phyloP scores from a whole-genome alignment of 2,113 vertebrate species.

The Perccottus glenii region DNA sequence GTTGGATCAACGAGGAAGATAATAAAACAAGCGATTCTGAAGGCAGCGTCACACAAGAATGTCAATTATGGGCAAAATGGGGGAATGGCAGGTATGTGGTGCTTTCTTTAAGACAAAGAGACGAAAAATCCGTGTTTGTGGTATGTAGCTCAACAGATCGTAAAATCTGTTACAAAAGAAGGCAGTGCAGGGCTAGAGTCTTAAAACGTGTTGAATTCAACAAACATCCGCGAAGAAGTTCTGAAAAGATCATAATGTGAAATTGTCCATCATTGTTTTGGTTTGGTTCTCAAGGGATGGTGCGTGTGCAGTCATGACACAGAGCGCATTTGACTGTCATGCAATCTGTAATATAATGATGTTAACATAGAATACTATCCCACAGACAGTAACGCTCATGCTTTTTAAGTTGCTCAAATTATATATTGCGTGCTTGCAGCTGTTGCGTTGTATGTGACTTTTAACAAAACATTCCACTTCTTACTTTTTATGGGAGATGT shows the following conservation, averaged over 20 bases:
- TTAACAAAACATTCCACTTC: constrained; percentile 4
- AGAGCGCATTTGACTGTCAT: neutral
- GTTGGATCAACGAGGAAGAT: constrained; percentile 73
- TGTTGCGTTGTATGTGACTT: neutral
- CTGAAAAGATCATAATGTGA: constrained; percentile 5
- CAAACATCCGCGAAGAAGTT: neutral
- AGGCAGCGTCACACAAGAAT: constrained; percentile 79
- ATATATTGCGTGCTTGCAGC: neutral
- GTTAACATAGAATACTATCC: neutral
- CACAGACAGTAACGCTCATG: too few species aligned
- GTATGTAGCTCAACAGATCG: constrained; percentile 20
- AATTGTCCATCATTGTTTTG: neutral
- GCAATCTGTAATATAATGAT: neutral
- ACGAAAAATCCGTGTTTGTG: constrained; percentile 45
- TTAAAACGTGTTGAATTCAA: constrained; percentile 2
- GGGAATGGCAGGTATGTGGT: constrained; percentile 94
- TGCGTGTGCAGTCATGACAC: neutral
- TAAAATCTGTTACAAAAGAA: constrained; percentile 2
- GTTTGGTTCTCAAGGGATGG: neutral
- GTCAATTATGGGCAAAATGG: constrained; percentile 95
- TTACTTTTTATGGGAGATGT: neutral
- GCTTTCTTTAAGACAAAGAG: constrained; percentile 66
- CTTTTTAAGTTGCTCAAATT: neutral
- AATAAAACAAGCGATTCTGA: constrained; percentile 37
- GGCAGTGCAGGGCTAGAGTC: neutral